A percentile compares a stretch with the other conserved stretches of the same genome.
phyloP scores from a whole-genome alignment of 2,797 vertebrate genomes.

The Acipenser oxyrinchus region DNA sequence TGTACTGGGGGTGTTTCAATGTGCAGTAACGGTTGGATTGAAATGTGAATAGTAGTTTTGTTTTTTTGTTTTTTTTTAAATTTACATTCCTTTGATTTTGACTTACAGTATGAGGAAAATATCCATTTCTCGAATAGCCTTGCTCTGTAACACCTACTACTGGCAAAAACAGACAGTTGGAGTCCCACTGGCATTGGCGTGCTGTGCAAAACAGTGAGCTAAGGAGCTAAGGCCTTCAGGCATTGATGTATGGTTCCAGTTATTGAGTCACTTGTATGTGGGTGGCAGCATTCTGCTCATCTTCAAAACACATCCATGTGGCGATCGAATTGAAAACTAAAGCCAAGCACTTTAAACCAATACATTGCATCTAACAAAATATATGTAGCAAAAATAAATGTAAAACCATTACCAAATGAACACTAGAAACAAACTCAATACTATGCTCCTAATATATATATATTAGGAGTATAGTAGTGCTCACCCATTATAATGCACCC shows the following conservation, averaged over 20 bases:
- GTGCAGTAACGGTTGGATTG: not conserved
- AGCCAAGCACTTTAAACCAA: not conserved
- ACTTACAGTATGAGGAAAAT: not conserved
- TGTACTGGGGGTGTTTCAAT: too few relatives aligned
- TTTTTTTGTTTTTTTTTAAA: not conserved
- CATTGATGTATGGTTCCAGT: not conserved
- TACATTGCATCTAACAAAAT: not conserved
- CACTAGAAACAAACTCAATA: too few relatives aligned
- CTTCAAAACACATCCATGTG: not conserved
- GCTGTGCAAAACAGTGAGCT: not conserved
- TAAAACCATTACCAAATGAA: too few relatives aligned
- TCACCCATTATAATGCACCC: too few relatives aligned
- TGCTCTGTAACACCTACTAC: conserved; percentile 12
- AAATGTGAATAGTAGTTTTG: not conserved
- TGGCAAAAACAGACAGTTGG: not conserved
- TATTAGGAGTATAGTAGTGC: too few relatives aligned
- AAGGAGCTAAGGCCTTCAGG: not conserved
- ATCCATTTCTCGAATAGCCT: not conserved
- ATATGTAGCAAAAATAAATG: conserved; percentile 4
- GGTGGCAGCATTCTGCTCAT: conserved; percentile 8
- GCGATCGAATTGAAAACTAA: conserved; percentile 4
- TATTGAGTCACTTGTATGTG: conserved; percentile 7
- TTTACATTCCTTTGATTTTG: not conserved
- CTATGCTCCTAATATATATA: too few relatives aligned
- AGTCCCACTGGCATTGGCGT: not conserved